Base-by-base conservation (phyloP, 2,888 invertebrate genomes). In the Rhagophthalmus giganteus region DNA sequence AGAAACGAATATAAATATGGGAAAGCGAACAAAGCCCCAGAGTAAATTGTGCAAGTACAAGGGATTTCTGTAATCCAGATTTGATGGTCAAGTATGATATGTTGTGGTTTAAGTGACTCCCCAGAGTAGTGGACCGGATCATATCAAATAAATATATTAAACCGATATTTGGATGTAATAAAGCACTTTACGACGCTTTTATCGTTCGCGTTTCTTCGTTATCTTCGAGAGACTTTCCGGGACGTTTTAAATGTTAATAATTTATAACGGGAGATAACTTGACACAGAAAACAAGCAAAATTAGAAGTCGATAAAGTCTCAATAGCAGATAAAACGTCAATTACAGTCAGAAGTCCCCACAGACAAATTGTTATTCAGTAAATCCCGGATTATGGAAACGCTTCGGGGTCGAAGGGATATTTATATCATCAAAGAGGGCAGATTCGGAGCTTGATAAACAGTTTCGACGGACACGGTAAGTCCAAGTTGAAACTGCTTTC, bases 331-430 rank as follows among this genome's bases (percentile, higher is more conserved):
- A 66, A 65, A 66, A 65, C 60, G 65, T 65, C 67, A 67, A 67
- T 68, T 68, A 67, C 66, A 62, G 44, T 58, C 53, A 47, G 54
- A 50, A 56, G 46, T 64, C 66, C 67, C 67, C 55, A 54, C 60
- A 65, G 68, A 68, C 69, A 69, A 69, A 69, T 69, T 69, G 69
- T 66, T 69, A 68, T 69, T 68, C 64, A 62, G 65, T 59, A 61
- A 66, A 68, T 68, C 67, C 61, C 46, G 67, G 68, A 69, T 69
- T 68, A 69, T 62, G 67, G 67, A 66, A 68, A 68, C 66, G 61
- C 63, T 44, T 41, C 52, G 52, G 56, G 54, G 55, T 47, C 46
- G 48, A 46, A 48, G 46, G 24, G 41, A 50, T 49, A 56, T 56
- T 42, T 53, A 50, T 59, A 59, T 53, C n/a, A n/a, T n/a, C 50